A percentile compares a stretch with the other conserved stretches of the same genome.
These are phyloP conservation scores for Triplophysa yarkandensis DNA, from an alignment of 2,797 vertebrate genomes.

Conservation along the genomic window DNA sequence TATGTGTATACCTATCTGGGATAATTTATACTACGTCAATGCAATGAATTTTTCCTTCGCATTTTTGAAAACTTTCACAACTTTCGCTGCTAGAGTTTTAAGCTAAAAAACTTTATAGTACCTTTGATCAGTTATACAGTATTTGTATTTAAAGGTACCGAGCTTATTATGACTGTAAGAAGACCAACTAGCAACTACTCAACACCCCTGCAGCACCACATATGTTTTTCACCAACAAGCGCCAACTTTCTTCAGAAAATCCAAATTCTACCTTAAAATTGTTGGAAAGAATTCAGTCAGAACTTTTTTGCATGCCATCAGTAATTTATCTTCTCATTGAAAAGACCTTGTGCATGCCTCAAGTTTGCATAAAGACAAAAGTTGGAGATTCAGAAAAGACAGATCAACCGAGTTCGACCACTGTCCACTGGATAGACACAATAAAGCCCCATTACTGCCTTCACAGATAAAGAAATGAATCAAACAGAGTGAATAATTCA, in stretches of 20 bases:
- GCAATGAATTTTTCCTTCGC: no score
- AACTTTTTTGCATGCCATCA: conserved; percentile 16
- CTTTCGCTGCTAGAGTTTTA: no score
- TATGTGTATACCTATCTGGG: no score
- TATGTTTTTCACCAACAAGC: no score
- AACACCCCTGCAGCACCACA: no score
- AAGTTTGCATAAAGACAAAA: conserved; percentile 37
- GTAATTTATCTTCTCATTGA: conserved; percentile 29
- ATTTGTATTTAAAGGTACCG: no score
- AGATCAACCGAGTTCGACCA: conserved; percentile 43
- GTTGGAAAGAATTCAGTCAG: background rate
- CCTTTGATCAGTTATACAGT: no score
- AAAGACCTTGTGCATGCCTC: conserved; percentile 20
- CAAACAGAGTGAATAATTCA: conserved; percentile 50
- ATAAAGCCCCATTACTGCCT: conserved; percentile 51
- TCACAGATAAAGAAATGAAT: conserved; percentile 52
- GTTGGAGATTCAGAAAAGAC: conserved; percentile 21
- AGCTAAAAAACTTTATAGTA: no score
- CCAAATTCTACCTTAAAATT: background rate
- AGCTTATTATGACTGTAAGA: no score
- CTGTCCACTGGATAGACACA: conserved; percentile 38
- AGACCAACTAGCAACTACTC: no score
- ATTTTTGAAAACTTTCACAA: no score
- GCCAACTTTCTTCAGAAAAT: background rate
- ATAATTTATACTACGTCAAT: no score